Evolutionary conservation across 2,888 invertebrate species (phyloP), one percentile per base, ranked within the genome.

Genomic region (Megaustenia siamemsis): DNA sequence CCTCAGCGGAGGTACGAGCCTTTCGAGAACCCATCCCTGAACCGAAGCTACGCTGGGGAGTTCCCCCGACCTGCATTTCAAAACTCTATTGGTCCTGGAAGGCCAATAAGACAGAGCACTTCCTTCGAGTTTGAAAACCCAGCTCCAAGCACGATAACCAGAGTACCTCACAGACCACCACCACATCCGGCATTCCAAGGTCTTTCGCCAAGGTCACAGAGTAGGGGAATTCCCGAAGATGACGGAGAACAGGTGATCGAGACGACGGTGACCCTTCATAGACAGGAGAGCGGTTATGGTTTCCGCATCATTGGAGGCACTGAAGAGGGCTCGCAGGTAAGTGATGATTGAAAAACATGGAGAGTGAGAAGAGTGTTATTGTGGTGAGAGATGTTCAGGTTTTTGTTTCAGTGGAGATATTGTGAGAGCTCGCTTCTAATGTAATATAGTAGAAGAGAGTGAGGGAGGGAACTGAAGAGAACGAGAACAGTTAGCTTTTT

Each of bases 281-380:
- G 98, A n/a, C 97, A 98, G 90, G 97, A 97, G 60, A 96, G 96
- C 83, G 99, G 99, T 2, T 99, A 99, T 95, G 99, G 99, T 15
- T 99, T 99, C 95, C 96, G 99, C 87, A 98, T 99, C 93, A 97
- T 99, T 53, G 99, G 99, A 38, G 99, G 99, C 66, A 98, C 98
- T 0, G 99, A 99, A 94, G 99, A 99, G 95, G 97, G 98, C 85
- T 98, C 98, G 88, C 97, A 98, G 94, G 98, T 96, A 94, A 86
- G 88, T 81, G 1, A 6, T 24, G 10, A 56, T 8, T 56, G 10
- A 21, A 56, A 4, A 56, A 21, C 21, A 56, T 15, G 24, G 21
- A 56, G 60, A n/a, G 28, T 8, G 60, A 60, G 60, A n/a, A n/a
- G 4, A 21, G 60, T n/a, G 24, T 28, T 60, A 28, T 10, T 12